A percentile compares a stretch with the other conserved stretches of the same genome.
Conservation (phyloP, 1,140 invertebrate genomes). For the Bombus balteatus region DNA sequence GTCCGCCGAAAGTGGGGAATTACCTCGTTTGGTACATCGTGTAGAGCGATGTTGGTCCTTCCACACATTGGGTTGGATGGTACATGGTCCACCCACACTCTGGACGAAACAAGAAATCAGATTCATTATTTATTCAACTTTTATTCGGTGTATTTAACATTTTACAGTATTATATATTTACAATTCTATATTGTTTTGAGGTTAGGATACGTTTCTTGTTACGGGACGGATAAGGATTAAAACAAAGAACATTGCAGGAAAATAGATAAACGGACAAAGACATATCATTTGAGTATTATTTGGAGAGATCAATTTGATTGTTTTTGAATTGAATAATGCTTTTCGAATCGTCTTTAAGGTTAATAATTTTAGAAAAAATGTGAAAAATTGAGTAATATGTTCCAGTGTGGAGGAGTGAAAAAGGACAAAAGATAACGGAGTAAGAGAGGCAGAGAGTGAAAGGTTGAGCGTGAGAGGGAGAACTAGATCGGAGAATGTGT, state of each 20-base stretch:
- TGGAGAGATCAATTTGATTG: too few species aligned
- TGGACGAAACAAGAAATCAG: not conserved
- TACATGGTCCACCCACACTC: not conserved
- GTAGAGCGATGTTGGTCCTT: too few species aligned
- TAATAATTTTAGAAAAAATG: not conserved
- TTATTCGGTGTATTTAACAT: not conserved
- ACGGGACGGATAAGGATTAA: not conserved
- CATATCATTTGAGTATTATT: too few species aligned
- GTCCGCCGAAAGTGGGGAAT: not conserved
- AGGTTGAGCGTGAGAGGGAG: slow-evolving; percentile 21
- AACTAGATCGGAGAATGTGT: slow-evolving; percentile 14
- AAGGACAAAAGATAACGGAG: not conserved
- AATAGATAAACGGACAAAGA: not conserved
- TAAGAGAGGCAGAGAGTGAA: not conserved
- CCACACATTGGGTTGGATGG: too few species aligned
- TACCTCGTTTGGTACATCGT: not conserved
- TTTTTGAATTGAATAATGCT: not conserved
- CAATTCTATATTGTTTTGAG: not conserved
- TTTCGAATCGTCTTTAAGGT: not conserved
- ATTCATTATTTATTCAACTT: not conserved
- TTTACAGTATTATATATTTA: not conserved
- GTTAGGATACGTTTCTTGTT: not conserved
- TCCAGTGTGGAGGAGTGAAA: not conserved
- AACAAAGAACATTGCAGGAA: not conserved
- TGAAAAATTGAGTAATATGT: not conserved